Percentiles rank a stretch among this genome's conserved stretches.
phyloP scores from a whole-genome alignment of 2,797 vertebrate genomes.

The Craterocephalus amniculus region DNA sequence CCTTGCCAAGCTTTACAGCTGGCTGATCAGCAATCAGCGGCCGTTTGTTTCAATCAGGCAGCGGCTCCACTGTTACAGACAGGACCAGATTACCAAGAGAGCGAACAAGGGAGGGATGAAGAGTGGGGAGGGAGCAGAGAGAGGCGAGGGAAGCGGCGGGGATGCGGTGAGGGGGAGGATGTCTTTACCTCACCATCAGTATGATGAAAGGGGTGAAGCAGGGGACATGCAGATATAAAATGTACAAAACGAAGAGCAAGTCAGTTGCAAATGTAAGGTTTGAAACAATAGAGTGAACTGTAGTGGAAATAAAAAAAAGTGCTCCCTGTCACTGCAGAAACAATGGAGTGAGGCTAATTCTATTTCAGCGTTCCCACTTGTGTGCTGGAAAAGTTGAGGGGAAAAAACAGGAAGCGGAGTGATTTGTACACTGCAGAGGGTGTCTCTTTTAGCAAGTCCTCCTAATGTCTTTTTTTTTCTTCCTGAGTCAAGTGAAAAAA shows the following conservation, averaged over 20 bases:
- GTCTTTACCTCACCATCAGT: slow-evolving; percentile 67
- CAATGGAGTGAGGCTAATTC: slow-evolving; percentile 63
- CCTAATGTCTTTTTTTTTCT: slow-evolving; percentile 36
- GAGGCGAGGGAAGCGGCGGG: slow-evolving; percentile 23
- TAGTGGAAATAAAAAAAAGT: slow-evolving; percentile 53
- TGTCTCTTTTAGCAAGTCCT: slow-evolving; percentile 45
- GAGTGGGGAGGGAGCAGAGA: slow-evolving; percentile 30
- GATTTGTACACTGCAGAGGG: slow-evolving; percentile 38
- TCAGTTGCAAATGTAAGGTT: slow-evolving; percentile 47
- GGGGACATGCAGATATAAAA: slow-evolving; percentile 75
- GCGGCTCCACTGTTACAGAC: slow-evolving; percentile 79
- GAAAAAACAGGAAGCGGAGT: slow-evolving; percentile 33
- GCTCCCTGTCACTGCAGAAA: slow-evolving; percentile 57
- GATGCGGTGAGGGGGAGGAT: slow-evolving; percentile 32
- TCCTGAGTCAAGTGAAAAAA: slow-evolving; percentile 11
- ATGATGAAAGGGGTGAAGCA: slow-evolving; percentile 75
- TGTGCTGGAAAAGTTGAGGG: slow-evolving; percentile 41
- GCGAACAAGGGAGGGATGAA: slow-evolving; percentile 58
- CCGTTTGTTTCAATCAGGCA: slow-evolving; percentile 92
- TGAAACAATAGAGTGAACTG: slow-evolving; percentile 62
- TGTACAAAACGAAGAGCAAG: slow-evolving; percentile 56
- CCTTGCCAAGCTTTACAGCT: slow-evolving; percentile 93
- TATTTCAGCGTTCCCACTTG: slow-evolving; percentile 56
- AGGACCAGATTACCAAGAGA: slow-evolving; percentile 75
- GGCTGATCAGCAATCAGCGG: slow-evolving; percentile 93